phyloP scores from a whole-genome alignment of 2,113 vertebrate species.

The Sakesphorus luctuosus region DNA sequence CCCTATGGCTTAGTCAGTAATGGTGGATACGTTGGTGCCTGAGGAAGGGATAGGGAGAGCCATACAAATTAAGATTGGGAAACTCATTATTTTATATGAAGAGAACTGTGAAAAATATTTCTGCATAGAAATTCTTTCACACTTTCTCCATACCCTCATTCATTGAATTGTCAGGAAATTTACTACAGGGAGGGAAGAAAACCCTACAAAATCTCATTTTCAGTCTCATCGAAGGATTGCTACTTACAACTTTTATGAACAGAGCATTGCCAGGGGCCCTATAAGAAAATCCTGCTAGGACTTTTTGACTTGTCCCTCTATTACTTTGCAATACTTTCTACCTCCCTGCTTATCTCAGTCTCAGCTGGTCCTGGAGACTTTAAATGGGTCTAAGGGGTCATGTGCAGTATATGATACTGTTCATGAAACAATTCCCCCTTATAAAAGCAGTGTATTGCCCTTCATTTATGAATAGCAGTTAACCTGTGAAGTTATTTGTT shows the following conservation, averaged over 20 bases:
- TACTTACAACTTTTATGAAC: not conserved
- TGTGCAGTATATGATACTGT: not conserved
- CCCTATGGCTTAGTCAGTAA: accelerated
- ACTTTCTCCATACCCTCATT: not conserved
- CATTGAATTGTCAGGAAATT: not conserved
- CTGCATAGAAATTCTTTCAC: not conserved
- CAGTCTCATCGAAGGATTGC: not conserved
- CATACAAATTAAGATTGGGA: not conserved
- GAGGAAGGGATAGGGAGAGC: not conserved
- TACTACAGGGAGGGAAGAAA: not conserved
- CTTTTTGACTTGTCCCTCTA: not conserved
- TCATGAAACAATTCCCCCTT: not conserved
- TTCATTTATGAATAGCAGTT: not conserved
- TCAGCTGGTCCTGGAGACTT: not conserved
- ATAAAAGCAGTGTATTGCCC: not conserved
- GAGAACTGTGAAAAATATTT: not conserved
- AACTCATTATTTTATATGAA: not conserved
- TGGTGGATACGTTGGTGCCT: accelerated
- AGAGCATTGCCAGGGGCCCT: not conserved
- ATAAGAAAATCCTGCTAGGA: not conserved
- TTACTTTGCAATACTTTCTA: not conserved
- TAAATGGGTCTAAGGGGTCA: not conserved
- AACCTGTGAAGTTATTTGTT: not conserved
- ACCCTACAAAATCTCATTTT: not conserved
- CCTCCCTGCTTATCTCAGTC: not conserved